A percentile compares a stretch with the other conserved stretches of the same genome.
Conservation (phyloP, 1,140 invertebrate genomes). For the Alviniconcha marisindica region DNA sequence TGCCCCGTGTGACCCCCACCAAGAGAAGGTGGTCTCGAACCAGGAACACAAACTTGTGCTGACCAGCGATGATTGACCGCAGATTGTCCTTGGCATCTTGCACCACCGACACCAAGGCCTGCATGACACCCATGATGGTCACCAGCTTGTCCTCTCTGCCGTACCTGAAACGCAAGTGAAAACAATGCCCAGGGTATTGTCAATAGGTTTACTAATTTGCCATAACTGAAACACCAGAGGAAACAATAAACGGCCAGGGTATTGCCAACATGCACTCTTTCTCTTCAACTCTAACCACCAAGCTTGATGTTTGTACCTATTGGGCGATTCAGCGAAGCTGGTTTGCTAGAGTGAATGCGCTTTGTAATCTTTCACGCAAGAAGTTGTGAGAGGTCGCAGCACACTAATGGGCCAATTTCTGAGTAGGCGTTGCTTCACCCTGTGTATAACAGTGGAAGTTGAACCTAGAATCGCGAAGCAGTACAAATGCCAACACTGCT, state of each 20-base stretch:
- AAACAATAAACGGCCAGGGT: neutral
- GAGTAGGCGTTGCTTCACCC: too few relatives aligned
- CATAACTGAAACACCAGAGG: neutral
- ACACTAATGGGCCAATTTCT: too few relatives aligned
- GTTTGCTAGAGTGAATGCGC: too few relatives aligned
- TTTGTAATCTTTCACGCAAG: too few relatives aligned
- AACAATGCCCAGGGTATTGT: too few relatives aligned
- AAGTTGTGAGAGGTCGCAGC: too few relatives aligned
- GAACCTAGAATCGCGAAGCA: too few relatives aligned
- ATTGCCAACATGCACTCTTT: neutral
- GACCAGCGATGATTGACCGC: constrained; percentile 89
- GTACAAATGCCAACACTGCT: too few relatives aligned
- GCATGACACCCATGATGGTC: constrained; percentile 95
- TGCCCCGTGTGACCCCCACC: constrained; percentile 89
- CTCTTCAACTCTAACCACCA: neutral
- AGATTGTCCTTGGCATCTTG: constrained; percentile 83
- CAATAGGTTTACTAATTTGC: neutral
- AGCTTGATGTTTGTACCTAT: too few relatives aligned
- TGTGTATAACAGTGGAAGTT: too few relatives aligned
- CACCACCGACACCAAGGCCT: constrained; percentile 95
- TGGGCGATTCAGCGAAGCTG: too few relatives aligned
- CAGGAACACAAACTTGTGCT: constrained; percentile 92
- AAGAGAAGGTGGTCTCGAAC: constrained; percentile 91
- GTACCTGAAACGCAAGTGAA: constrained; percentile 77
- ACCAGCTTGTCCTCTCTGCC: constrained; percentile 96